phyloP scores from a whole-genome alignment of 2,888 invertebrate species.

The Eubasilissa splendida region DNA sequence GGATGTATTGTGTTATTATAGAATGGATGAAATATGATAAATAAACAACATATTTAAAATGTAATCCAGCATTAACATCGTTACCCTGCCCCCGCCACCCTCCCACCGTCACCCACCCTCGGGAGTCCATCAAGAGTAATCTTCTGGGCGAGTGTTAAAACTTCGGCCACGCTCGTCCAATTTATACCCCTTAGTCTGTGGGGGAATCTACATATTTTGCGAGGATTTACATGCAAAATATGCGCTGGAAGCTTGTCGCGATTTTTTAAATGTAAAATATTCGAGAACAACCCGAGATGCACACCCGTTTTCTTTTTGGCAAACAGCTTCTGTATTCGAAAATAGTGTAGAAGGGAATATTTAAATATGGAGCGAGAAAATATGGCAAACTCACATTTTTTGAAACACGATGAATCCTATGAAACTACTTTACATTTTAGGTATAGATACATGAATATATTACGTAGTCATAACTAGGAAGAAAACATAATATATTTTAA shows the following conservation, averaged over 20 bases:
- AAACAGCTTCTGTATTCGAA: no score
- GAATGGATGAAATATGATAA: no score
- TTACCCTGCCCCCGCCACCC: no score
- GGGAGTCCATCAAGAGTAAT: slow-evolving; percentile 6
- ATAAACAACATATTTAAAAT: no score
- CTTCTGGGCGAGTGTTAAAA: not conserved
- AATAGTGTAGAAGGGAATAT: not conserved
- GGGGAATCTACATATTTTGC: slow-evolving; percentile 27
- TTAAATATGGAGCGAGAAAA: slow-evolving; percentile 6
- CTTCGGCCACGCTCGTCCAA: slow-evolving; percentile 19
- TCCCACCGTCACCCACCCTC: no score
- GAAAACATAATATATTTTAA: no score
- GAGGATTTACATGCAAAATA: slow-evolving; percentile 27
- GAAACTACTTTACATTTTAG: no score
- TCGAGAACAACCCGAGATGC: slow-evolving; percentile 13
- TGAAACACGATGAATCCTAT: no score
- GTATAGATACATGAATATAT: no score
- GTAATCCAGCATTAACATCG: no score
- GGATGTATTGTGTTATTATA: no score
- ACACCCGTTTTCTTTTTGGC: not conserved
- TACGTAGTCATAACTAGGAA: no score
- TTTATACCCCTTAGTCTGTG: slow-evolving; percentile 2
- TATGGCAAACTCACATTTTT: not conserved
- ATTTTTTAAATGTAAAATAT: slow-evolving; percentile 25
- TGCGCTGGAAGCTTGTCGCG: not conserved